Base-by-base conservation (phyloP, 2,888 invertebrate genomes). In the Limnephilus rhombicus region DNA sequence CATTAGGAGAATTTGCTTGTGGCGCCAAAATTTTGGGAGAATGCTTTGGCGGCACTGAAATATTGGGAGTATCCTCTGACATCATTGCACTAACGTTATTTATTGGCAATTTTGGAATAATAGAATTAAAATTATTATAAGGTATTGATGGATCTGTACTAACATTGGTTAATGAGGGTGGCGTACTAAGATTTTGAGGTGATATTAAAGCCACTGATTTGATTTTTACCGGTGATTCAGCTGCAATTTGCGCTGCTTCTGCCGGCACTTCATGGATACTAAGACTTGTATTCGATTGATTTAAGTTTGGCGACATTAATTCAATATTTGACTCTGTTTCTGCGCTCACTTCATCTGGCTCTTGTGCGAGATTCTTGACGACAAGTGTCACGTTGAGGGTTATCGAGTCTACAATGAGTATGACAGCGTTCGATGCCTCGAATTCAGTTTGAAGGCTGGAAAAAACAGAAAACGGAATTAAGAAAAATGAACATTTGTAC, bases 391-490 rank as follows among this genome's bases (percentile, higher is more conserved):
- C 3, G 29, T 89, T 89, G 15, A 89, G 68, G 5, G 68, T 34
- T 29, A 80, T n/a, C 3, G 88, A 80, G 37, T 80, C 80, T 24
- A 89, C 88, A 34, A 24, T n/a, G n/a, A 89, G 88, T 11, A 89
- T 89, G 18, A 89, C 88, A 80, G 2, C 88, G 9, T 89, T 34
- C 24, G 88, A 80, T 45, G 11, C 9, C 24, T n/a, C 68, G 9
- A 68, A 24, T 68, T n/a, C n/a, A 9, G 68, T 53, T 53, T 18
- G 53, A 53, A 53, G 18, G 18, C 53, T 53, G 53, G 53, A 53
- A 68, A 68, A 68, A n/a, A 24, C 7, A 68, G 24, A 24, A 68
- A 24, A 68, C n/a, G 9, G 9, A 68, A 68, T 24, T 68, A 24
- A 24, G n/a, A 53, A 24, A 53, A 53, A 18, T 18, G 18, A 18